phyloP scores from a whole-genome alignment of 37 sponge, comb jelly and placozoan genomes.

The Spongia lamella region DNA sequence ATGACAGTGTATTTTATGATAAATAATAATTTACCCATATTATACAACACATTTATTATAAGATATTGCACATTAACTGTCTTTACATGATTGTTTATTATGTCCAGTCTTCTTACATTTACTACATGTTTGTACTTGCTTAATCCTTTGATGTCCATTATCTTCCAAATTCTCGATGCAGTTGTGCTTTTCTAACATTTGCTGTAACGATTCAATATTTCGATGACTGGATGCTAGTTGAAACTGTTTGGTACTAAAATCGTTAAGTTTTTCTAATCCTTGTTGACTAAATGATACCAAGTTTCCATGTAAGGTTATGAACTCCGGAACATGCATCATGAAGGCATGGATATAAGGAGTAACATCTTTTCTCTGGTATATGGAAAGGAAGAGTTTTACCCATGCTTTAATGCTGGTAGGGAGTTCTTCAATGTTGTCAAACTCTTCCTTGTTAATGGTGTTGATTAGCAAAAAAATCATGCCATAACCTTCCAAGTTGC shows the following conservation, averaged over 20 bases:
- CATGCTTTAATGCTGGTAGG: too few species aligned
- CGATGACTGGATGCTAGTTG: conserved; percentile 1
- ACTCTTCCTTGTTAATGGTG: neutral
- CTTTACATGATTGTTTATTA: conserved; percentile 1
- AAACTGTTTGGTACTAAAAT: conserved; percentile 12
- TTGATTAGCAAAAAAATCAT: neutral
- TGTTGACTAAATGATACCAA: conserved; percentile 15
- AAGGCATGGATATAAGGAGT: neutral
- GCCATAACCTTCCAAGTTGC: conserved; percentile 10
- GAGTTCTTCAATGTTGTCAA: too few species aligned
- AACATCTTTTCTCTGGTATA: neutral
- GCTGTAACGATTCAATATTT: neutral
- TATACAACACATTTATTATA: too few species aligned
- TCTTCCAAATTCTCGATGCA: conserved; percentile 8
- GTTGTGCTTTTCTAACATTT: conserved; percentile 20
- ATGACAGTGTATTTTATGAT: too few species aligned
- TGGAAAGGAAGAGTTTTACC: neutral
- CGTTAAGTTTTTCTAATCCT: conserved; percentile 27
- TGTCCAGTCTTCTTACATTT: conserved; percentile 13
- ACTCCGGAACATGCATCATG: neutral
- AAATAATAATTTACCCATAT: too few species aligned
- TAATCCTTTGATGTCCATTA: conserved; percentile 3
- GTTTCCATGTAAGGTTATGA: neutral
- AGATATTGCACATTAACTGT: too few species aligned
- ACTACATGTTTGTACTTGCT: neutral